Base-by-base conservation (phyloP, 2,888 invertebrate genomes). In the Caenorhabditis sp. region DNA sequence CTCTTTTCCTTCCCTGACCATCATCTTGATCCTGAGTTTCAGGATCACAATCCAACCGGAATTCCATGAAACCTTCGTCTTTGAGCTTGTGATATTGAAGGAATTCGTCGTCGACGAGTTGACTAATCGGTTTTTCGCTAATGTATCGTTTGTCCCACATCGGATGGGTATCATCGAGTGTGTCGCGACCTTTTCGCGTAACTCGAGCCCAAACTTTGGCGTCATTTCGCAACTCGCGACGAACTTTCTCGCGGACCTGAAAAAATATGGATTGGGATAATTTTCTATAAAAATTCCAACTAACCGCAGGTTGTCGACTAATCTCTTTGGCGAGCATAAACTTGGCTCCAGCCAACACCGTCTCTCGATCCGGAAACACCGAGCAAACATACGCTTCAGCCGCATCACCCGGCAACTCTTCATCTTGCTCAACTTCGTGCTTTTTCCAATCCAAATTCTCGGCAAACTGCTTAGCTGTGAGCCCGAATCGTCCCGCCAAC, bases 281-380 rank as follows among this genome's bases (percentile, higher is more conserved):
- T 31, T 20, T 56, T 20, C 10, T 20, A 31, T n/a, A n/a, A n/a
- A n/a, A n/a, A n/a, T n/a, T n/a, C n/a, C n/a, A n/a, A 63, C 36
- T n/a, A 20, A 97, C 92, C 71, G 93, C 89, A 0, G 97, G 97
- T 88, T 97, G 96, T 61, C 94, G 91, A 0, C 95, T 93, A 64
- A 99, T 90, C 89, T 97, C 97, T 76, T 93, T 92, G 0, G 97
- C 95, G 26, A 97, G 94, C 93, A 99, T 95, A 89, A 93, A 94
- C 84, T 94, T 93, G 0, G 93, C 94, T 2, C 95, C 97, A 83
- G 93, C 92, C 54, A 99, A 88, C 17, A 94, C 94, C 87, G 95
- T 95, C 3, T 94, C 93, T 0, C 92, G 90, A 0, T 92, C 91
- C 71, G 91, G 89, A 85, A 93, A 93, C 1, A 70, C 53, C 10